phyloP scores from a whole-genome alignment of 2,888 invertebrate species.

The Serrognathus titanus region DNA sequence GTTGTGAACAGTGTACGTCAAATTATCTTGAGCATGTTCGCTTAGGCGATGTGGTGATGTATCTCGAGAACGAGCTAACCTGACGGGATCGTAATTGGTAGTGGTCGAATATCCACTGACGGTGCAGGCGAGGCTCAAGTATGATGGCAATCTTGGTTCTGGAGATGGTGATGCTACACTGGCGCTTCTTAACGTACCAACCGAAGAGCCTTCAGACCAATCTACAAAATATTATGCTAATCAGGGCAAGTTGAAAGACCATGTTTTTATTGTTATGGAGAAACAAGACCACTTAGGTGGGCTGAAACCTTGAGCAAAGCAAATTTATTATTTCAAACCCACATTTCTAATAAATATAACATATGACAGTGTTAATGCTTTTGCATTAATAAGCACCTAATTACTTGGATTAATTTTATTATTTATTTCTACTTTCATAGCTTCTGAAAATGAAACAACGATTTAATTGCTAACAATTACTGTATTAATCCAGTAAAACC shows the following conservation, averaged over 20 bases:
- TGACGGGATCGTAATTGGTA: slow-evolving; percentile 80
- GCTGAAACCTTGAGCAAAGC: background rate
- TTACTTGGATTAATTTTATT: no score
- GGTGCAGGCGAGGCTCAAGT: slow-evolving; percentile 83
- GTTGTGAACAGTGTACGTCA: slow-evolving; percentile 37
- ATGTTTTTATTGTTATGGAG: background rate
- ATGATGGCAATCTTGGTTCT: slow-evolving; percentile 72
- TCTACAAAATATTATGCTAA: slow-evolving; percentile 43
- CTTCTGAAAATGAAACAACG: no score
- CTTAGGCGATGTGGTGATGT: slow-evolving; percentile 62
- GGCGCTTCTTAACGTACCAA: slow-evolving; percentile 53
- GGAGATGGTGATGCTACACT: slow-evolving; percentile 40
- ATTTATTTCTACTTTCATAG: no score
- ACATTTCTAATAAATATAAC: no score
- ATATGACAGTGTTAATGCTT: no score
- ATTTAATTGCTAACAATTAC: no score
- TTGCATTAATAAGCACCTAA: no score
- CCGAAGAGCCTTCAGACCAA: slow-evolving; percentile 50
- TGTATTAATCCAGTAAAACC: no score
- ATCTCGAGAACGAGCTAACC: slow-evolving; percentile 59
- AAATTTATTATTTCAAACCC: background rate
- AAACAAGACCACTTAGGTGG: background rate
- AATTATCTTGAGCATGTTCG: slow-evolving; percentile 19
- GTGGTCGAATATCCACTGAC: slow-evolving; percentile 87
- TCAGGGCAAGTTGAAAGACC: background rate